Evolutionary conservation across 2,113 vertebrate genomes (phyloP).

Genomic region (Malaclemys terrapin): DNA sequence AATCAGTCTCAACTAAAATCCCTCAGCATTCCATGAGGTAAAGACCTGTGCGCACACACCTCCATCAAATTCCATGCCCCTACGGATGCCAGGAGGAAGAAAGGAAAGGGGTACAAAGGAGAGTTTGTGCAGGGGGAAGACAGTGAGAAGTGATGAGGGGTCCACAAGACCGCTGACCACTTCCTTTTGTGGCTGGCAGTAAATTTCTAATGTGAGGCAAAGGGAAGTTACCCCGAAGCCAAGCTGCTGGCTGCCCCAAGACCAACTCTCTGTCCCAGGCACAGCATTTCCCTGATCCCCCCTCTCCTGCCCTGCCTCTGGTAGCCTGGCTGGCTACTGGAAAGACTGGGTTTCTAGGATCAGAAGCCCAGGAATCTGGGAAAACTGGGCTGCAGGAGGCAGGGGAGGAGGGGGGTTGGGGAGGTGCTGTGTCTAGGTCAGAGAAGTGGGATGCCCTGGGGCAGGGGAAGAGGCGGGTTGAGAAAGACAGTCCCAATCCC

Average conservation of each 20-base stretch:
- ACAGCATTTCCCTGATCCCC: neutral
- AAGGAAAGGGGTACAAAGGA: neutral
- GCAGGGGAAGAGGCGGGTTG: neutral
- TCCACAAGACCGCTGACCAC: neutral
- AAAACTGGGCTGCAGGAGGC: neutral
- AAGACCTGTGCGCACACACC: neutral
- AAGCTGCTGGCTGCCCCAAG: neutral
- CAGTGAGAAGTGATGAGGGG: neutral
- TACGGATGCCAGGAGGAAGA: neutral
- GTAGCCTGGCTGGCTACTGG: neutral
- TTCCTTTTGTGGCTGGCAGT: neutral
- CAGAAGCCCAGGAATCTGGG: neutral
- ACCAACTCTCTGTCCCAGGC: neutral
- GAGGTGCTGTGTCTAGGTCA: neutral
- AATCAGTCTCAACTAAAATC: neutral
- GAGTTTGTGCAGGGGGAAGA: neutral
- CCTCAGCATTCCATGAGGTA: no score
- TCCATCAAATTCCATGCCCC: neutral
- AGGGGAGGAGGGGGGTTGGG: neutral
- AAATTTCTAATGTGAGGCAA: neutral
- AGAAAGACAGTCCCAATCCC: neutral
- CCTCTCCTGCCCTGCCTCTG: neutral
- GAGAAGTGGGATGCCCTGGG: neutral
- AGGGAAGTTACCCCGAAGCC: neutral
- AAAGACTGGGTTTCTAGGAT: neutral